Conservation (phyloP, 2,113 vertebrate genomes). For the Opisthocomus hoazin region DNA sequence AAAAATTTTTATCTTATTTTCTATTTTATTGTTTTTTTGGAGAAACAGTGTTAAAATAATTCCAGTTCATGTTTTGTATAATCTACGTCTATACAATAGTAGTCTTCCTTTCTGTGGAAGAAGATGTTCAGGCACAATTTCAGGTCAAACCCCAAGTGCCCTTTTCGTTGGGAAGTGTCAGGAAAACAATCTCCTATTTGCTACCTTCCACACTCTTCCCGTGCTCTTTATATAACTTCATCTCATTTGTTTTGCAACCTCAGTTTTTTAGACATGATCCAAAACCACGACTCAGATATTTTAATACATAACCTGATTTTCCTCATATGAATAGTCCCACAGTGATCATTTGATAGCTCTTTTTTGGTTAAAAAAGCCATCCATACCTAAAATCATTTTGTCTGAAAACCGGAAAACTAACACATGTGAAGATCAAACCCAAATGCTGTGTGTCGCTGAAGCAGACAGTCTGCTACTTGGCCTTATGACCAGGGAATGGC, state of each 20-base stretch:
- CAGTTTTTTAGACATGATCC: neutral
- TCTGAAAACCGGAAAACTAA: neutral
- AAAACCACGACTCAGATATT: neutral
- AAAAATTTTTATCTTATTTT: neutral
- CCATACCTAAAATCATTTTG: neutral
- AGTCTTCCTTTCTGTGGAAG: neutral
- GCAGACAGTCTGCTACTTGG: neutral
- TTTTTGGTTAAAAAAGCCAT: neutral
- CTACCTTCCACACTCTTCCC: neutral
- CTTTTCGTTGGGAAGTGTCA: neutral
- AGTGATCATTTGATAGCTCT: neutral
- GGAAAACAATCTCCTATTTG: neutral
- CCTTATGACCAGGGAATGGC: neutral
- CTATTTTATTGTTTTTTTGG: no score
- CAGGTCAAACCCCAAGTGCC: rapidly evolving
- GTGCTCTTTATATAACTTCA: neutral
- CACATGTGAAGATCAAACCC: neutral
- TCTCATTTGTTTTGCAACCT: neutral
- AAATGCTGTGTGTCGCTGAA: neutral
- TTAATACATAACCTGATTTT: neutral
- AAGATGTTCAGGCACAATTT: neutral
- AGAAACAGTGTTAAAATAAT: neutral
- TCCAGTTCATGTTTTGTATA: rapidly evolving
- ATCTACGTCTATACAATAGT: no score
- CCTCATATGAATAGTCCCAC: neutral